Percentiles rank a stretch among this genome's conserved stretches.
These are phyloP conservation scores for Rhopalosiphum nymphaeae DNA, from an alignment of 2,888 invertebrate genomes.

Conservation along the genomic window DNA sequence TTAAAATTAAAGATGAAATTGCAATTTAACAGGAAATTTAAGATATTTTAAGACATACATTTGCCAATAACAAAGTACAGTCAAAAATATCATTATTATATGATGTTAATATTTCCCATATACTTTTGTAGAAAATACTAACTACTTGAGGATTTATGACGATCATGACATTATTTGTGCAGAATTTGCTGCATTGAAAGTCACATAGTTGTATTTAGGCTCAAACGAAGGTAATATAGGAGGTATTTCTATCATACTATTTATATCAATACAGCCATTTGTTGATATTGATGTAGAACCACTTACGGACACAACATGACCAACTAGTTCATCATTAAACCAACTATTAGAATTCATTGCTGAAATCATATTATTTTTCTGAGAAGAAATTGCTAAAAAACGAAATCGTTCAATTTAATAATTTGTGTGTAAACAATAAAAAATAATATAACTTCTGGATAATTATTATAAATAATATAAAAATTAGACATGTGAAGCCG, in stretches of 20 bases:
- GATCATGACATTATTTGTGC: conserved; percentile 85
- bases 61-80: not conserved
- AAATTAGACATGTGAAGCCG: not conserved
- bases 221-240: conserved; percentile 61
- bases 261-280: conserved; percentile 56
- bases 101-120: not conserved
- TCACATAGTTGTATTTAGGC: conserved; percentile 90
- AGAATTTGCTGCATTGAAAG: conserved; percentile 85
- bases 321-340: conserved; percentile 56
- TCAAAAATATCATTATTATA: not conserved
- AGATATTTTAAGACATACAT: not conserved
- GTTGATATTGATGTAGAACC: conserved; percentile 59
- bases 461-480: not conserved
- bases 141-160: conserved; percentile 81
- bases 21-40: not conserved
- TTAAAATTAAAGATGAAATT: not conserved
- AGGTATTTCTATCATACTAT: conserved; percentile 59
- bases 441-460: not conserved
- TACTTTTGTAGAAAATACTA: not conserved
- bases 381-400: conserved; percentile 38
- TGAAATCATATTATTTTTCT: conserved; percentile 6
- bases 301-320: conserved; percentile 58
- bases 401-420: not conserved
- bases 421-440: not conserved
- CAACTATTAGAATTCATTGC: conserved; percentile 43